phyloP scores from a whole-genome alignment of 2,797 vertebrate species.

The Apogon hyalosoma region DNA sequence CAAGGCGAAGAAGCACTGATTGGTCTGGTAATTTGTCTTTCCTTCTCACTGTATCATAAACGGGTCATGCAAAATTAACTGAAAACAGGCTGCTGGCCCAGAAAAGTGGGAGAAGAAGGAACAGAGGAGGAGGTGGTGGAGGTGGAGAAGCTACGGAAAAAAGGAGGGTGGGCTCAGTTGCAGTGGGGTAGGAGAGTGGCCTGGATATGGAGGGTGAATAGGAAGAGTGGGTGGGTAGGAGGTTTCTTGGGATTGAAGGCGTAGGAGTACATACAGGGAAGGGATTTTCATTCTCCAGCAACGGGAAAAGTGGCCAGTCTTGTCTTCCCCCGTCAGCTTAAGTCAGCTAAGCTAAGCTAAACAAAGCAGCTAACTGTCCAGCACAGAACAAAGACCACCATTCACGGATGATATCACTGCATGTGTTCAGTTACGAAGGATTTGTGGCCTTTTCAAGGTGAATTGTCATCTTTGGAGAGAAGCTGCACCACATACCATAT shows the following conservation, averaged over 20 bases:
- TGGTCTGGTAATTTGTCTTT: slow-evolving; percentile 52
- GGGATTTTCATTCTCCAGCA: slow-evolving; percentile 79
- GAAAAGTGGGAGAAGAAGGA: slow-evolving; percentile 51
- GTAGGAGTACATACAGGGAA: slow-evolving; percentile 67
- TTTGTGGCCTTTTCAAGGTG: slow-evolving; percentile 63
- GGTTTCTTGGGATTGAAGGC: slow-evolving; percentile 58
- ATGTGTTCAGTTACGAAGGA: slow-evolving; percentile 61
- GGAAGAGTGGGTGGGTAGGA: slow-evolving; percentile 54
- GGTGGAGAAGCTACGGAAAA: slow-evolving; percentile 11
- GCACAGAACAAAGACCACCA: slow-evolving; percentile 62
- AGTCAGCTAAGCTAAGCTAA: slow-evolving; percentile 60
- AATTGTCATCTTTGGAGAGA: slow-evolving; percentile 71
- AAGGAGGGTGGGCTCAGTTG: slow-evolving; percentile 29
- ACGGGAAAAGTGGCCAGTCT: slow-evolving; percentile 74
- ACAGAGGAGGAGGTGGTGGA: slow-evolving; percentile 18
- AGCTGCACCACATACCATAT: slow-evolving; percentile 89
- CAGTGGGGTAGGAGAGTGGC: slow-evolving; percentile 24
- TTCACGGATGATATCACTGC: slow-evolving; percentile 53
- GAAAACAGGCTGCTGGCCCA: slow-evolving; percentile 34
- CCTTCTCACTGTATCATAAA: slow-evolving; percentile 62
- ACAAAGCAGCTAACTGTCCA: slow-evolving; percentile 58
- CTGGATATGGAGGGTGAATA: slow-evolving; percentile 54
- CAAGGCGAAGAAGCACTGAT: slow-evolving; percentile 43
- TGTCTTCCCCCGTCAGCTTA: slow-evolving; percentile 68
- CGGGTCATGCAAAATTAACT: slow-evolving; percentile 74